phyloP scores from a whole-genome alignment of 2,797 vertebrate species.

The Caiman crocodilus region DNA sequence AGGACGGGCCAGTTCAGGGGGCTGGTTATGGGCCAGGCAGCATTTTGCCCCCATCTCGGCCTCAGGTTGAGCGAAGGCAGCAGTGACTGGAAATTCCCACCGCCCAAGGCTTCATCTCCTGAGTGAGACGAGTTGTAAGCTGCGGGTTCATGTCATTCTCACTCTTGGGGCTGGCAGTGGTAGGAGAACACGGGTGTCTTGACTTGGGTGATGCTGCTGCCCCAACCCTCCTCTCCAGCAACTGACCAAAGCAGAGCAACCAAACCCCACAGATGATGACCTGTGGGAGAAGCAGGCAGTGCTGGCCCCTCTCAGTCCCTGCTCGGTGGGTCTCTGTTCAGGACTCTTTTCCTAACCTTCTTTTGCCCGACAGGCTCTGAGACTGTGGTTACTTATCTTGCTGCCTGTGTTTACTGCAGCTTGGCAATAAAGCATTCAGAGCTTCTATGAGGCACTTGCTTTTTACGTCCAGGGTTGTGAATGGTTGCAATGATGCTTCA shows the following conservation, averaged over 20 bases:
- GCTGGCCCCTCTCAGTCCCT: background rate
- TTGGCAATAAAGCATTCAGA: conserved; percentile 6
- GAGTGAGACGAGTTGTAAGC: background rate
- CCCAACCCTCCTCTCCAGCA: too few species aligned
- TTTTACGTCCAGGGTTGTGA: conserved; percentile 12
- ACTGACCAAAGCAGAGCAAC: too few species aligned
- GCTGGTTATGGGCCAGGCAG: background rate
- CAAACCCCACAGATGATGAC: too few species aligned
- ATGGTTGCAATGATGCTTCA: background rate
- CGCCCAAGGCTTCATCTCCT: background rate
- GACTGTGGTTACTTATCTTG: background rate
- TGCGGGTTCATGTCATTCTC: background rate
- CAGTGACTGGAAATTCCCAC: background rate
- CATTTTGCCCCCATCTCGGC: background rate
- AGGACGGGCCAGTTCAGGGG: background rate
- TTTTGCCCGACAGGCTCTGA: conserved; percentile 47
- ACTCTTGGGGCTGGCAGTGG: conserved; percentile 13
- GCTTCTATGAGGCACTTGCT: conserved; percentile 35
- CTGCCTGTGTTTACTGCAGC: conserved; percentile 6
- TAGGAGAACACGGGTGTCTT: background rate
- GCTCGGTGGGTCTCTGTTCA: conserved; percentile 2
- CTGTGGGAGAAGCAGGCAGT: background rate
- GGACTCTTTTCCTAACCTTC: conserved; percentile 28
- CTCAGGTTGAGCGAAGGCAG: background rate
- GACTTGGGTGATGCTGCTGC: too few species aligned